Conservation (phyloP, 2,113 vertebrate genomes). For the Dicrurus megarhynchus region DNA sequence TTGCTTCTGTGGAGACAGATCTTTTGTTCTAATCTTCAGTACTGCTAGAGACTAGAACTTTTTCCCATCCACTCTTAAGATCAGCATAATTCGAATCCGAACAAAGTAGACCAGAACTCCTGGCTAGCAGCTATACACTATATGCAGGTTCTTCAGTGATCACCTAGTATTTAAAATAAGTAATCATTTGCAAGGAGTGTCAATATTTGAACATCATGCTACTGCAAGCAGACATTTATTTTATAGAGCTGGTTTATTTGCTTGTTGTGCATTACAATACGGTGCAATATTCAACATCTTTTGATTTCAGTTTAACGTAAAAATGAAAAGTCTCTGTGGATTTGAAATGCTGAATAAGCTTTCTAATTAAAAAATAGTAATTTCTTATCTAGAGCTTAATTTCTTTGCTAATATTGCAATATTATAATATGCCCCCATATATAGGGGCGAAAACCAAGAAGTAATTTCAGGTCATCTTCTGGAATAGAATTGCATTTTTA, state of each 20-base stretch:
- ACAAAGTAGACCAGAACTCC: not conserved
- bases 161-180: not conserved
- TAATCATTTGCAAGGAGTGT: not conserved
- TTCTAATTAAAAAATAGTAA: not conserved
- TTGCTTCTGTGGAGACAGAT: not conserved
- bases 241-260: not conserved
- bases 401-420: not conserved
- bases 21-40: not conserved
- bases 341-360: not conserved
- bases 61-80: not conserved
- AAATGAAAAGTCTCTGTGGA: not conserved
- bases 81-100: not conserved
- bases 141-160: not conserved
- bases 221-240: not conserved
- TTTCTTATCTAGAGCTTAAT: not conserved
- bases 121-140: not conserved
- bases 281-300: not conserved
- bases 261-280: not conserved
- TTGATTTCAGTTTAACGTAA: not conserved
- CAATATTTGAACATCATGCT: not conserved
- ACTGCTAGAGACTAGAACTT: not conserved
- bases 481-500: not conserved
- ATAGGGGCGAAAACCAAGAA: not conserved
- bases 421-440: too few species aligned
- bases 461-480: not conserved